phyloP scores from a whole-genome alignment of 2,797 vertebrate genomes.

The Lithobates sylvaticus region DNA sequence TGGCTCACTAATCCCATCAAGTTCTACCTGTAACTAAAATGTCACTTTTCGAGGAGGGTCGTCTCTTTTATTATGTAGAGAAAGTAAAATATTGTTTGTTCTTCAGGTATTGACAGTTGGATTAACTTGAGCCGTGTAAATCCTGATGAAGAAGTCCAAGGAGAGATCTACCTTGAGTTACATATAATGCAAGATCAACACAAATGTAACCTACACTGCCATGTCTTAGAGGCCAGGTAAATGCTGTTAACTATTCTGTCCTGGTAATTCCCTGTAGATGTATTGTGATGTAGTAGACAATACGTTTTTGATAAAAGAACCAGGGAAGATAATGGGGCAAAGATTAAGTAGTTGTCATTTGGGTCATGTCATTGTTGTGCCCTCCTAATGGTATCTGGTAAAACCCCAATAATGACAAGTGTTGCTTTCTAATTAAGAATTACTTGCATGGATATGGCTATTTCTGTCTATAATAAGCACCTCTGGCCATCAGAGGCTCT shows the following conservation, averaged over 20 bases:
- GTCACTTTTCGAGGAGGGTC: background rate
- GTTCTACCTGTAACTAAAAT: too few relatives aligned
- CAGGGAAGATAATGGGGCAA: too few relatives aligned
- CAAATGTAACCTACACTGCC: slow-evolving; percentile 79
- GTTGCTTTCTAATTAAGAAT: background rate
- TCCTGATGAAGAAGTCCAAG: slow-evolving; percentile 89
- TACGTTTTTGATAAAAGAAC: too few relatives aligned
- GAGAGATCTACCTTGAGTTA: slow-evolving; percentile 87
- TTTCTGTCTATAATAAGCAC: background rate
- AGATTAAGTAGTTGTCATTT: too few relatives aligned
- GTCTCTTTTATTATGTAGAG: background rate
- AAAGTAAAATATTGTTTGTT: background rate
- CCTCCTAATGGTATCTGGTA: too few relatives aligned
- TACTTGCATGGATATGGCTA: background rate
- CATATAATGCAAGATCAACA: slow-evolving; percentile 73
- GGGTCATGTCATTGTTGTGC: too few relatives aligned
- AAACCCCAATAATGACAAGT: too few relatives aligned
- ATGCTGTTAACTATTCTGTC: background rate
- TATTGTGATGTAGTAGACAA: too few relatives aligned
- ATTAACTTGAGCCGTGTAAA: slow-evolving; percentile 85
- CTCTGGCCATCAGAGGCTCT: too few relatives aligned
- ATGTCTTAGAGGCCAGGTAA: slow-evolving; percentile 88
- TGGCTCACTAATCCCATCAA: too few relatives aligned
- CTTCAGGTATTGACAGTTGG: slow-evolving; percentile 87
- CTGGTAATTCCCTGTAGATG: background rate